These are phyloP conservation scores for Aphis craccivora DNA, from an alignment of 1,140 invertebrate genomes.

Conservation along the genomic window DNA sequence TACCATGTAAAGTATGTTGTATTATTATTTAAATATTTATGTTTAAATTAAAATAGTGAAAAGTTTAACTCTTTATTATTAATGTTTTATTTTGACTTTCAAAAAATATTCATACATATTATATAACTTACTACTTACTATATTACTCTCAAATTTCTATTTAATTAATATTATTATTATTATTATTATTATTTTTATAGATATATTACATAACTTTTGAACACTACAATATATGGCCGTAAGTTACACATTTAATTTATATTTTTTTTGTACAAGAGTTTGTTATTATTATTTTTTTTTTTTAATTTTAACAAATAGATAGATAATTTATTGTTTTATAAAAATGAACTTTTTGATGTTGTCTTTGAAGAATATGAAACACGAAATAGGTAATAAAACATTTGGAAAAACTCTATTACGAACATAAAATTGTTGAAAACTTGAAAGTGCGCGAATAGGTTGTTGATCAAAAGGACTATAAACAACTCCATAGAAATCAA, in stretches of 20 bases:
- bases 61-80: neutral
- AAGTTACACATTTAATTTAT: neutral
- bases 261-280: neutral
- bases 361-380: too few species aligned
- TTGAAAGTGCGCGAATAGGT: too few species aligned
- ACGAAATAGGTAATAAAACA: too few species aligned
- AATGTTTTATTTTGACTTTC: neutral
- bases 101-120: neutral
- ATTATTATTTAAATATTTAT: neutral
- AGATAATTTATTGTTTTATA: neutral
- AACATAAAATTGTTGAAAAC: too few species aligned
- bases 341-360: neutral
- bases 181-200: neutral
- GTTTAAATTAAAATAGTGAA: neutral
- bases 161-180: neutral
- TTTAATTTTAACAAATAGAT: neutral
- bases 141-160: neutral
- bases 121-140: neutral
- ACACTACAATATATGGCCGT: too few species aligned
- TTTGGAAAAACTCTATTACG: too few species aligned
- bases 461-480: too few species aligned
- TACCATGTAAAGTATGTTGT: neutral
- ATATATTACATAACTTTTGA: too few species aligned
- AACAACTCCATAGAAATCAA: too few species aligned
- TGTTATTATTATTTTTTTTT: too few species aligned